Evolutionary conservation across 1,140 invertebrate species (phyloP), one percentile per base, ranked within the genome.

Genomic region (Lucilia sericata): DNA sequence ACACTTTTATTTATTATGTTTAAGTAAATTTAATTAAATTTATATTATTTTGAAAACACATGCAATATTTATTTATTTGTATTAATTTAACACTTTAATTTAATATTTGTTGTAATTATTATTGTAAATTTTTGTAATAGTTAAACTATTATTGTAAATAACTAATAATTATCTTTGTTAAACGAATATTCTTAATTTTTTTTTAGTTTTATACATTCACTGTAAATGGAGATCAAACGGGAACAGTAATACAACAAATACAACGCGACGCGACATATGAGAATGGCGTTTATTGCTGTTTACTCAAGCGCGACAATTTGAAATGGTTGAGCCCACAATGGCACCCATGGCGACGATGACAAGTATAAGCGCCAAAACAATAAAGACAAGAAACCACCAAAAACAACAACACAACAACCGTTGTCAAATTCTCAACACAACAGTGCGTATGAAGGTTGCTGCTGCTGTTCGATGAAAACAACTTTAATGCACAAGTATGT

Each of bases 261-360:
- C 82, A 78, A 82, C 55, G 42, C 76, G 55, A 65, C 82, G 51
- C 82, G 82, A 74, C 55, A 74, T 55, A 34, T 51, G 34, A 21
- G 82, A 82, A 65, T 65, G 82, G 82, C 82, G 82, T 82, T 82
- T 65, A 19, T 42, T 82, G 55, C 5, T 74, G 82, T 74, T 82
- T 47, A 82, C 82, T 82, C 82, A 82, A 74, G 82, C 51, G 25
- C 30, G 82, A 65, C 51, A 74, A 74, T 74, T 82, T n/a, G 82
- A 65, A 82, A 82, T 82, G 82, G 55, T 47, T 82, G 82, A 74
- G 82, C 82, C 82, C 51, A 74, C 51, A 49, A 80, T 80, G 76
- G 76, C 76, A 80, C 42, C 76, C 76, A 80, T 80, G 76, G 76
- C 76, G 76, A 80, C 76, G 76, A 74, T 51, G 49, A 74, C 55